Conservation (phyloP, 2,113 vertebrate genomes). For the Ifrita kowaldi region DNA sequence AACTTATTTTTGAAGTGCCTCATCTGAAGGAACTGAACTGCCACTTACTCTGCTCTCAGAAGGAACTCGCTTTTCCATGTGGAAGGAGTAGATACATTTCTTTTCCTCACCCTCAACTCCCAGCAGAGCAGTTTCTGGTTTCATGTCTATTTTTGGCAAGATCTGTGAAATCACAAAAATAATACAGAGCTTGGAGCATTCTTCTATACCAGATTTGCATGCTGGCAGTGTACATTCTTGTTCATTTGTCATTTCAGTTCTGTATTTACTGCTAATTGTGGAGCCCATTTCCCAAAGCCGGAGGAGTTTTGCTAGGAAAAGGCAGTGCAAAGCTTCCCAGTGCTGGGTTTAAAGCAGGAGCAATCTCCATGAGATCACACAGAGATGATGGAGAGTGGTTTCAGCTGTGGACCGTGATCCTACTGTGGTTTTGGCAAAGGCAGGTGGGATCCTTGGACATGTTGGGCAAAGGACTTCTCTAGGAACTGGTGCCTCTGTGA, state of each 20-base stretch:
- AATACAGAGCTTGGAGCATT: neutral
- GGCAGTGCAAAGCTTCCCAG: neutral
- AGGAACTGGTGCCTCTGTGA: neutral
- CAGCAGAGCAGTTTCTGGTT: neutral
- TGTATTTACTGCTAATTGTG: neutral
- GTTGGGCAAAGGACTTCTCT: neutral
- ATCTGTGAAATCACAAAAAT: neutral
- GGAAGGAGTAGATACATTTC: neutral
- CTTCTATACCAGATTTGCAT: neutral
- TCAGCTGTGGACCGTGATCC: fast-evolving
- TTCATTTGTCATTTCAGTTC: neutral
- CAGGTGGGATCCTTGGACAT: neutral
- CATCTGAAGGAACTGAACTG: neutral
- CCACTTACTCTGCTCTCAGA: neutral
- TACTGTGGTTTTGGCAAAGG: neutral
- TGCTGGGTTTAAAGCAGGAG: neutral
- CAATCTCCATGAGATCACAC: fast-evolving
- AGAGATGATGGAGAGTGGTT: neutral
- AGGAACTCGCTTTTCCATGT: neutral
- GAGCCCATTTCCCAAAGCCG: neutral
- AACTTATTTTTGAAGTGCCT: neutral
- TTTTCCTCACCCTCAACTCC: neutral
- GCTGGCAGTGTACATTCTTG: neutral
- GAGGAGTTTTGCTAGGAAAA: neutral
- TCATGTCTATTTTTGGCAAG: neutral